These are phyloP conservation scores for Autographa pulchrina DNA, from an alignment of 2,888 invertebrate genomes.

Conservation along the genomic window DNA sequence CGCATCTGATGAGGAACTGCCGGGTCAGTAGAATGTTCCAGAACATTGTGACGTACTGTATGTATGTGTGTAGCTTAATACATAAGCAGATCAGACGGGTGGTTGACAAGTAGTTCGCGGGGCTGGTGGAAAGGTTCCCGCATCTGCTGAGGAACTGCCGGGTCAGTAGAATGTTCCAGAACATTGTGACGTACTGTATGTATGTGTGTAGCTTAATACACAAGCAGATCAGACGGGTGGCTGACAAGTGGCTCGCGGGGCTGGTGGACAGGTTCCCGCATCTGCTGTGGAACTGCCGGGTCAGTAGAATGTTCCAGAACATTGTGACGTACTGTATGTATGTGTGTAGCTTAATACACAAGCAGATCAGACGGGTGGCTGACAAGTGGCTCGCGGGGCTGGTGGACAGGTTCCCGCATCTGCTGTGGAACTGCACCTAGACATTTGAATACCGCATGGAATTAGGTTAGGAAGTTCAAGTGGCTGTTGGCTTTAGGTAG, in stretches of 20 bases:
- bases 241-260: slow-evolving; percentile 96
- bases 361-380: slow-evolving; percentile 97
- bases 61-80: slow-evolving; percentile 77
- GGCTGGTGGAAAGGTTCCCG: slow-evolving; percentile 97
- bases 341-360: slow-evolving; percentile 90
- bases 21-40: slow-evolving; percentile 86
- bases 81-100: slow-evolving; percentile 98
- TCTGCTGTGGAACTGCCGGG: slow-evolving; percentile 98
- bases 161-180: slow-evolving; percentile 80
- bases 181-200: background rate
- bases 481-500: too few relatives aligned
- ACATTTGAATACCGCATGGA: too few relatives aligned
- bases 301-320: slow-evolving; percentile 71
- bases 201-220: slow-evolving; percentile 88
- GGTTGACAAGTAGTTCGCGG: slow-evolving; percentile 97
- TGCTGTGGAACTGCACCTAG: slow-evolving; percentile 99
- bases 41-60: too few relatives aligned
- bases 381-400: slow-evolving; percentile 96
- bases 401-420: slow-evolving; percentile 98
- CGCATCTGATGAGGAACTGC: slow-evolving; percentile 99
- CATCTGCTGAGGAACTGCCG: slow-evolving; percentile 99
- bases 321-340: background rate
- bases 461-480: background rate
- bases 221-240: slow-evolving; percentile 97
- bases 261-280: slow-evolving; percentile 98